Evolutionary conservation across 1,140 invertebrate genomes (phyloP).

Genomic region (Meloidogyne exigua): DNA sequence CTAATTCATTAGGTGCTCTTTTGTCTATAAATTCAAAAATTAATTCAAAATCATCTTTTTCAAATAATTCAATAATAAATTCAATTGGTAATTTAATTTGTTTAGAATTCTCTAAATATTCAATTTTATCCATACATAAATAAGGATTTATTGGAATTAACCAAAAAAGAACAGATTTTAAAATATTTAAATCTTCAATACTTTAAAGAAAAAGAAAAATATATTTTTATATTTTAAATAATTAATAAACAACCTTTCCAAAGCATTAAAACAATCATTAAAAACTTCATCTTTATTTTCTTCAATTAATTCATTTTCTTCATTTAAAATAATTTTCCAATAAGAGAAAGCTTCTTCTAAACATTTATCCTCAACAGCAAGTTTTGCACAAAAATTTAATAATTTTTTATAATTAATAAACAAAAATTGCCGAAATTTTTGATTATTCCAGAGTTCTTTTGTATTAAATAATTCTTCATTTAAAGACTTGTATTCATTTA

Average conservation of each 20-base stretch:
- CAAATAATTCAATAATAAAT: slow-evolving; percentile 14
- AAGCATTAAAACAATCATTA: slow-evolving; percentile 11
- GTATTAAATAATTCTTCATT: slow-evolving; percentile 1
- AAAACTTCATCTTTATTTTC: background rate
- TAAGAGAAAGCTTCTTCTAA: background rate
- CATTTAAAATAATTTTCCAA: background rate
- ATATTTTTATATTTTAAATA: background rate
- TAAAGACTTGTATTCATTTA: background rate
- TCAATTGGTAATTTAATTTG: background rate
- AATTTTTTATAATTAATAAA: background rate
- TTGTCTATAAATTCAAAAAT: slow-evolving; percentile 18
- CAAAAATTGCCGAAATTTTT: background rate
- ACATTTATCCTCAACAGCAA: background rate
- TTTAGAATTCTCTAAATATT: slow-evolving; percentile 9
- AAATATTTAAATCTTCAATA: background rate
- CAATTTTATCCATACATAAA: slow-evolving; percentile 20
- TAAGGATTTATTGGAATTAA: slow-evolving; percentile 2
- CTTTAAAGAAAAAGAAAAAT: slow-evolving; percentile 8
- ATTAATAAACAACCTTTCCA: background rate
- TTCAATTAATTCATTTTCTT: background rate
- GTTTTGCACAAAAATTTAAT: background rate
- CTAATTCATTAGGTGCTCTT: background rate
- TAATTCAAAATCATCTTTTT: background rate
- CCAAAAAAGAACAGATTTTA: slow-evolving; percentile 3
- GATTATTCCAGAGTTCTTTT: background rate